phyloP scores from a whole-genome alignment of 2,888 invertebrate genomes.

The Acronicta leporina region DNA sequence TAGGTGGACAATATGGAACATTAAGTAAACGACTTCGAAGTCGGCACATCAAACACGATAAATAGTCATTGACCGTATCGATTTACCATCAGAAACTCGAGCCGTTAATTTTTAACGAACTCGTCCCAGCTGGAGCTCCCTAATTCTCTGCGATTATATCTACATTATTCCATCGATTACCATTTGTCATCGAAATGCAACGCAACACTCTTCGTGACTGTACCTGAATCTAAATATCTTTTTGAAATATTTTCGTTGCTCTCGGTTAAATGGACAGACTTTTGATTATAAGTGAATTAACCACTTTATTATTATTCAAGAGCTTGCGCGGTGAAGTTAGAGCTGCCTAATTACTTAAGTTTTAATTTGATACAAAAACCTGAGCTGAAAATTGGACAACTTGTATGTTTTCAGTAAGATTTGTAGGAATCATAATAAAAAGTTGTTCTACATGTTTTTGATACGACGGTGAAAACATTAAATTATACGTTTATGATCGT shows the following conservation, averaged over 20 bases:
- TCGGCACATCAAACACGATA: slow-evolving; percentile 36
- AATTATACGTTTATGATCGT: too few relatives aligned
- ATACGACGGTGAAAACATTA: too few relatives aligned
- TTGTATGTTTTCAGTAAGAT: slow-evolving; percentile 14
- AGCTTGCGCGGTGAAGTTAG: slow-evolving; percentile 40
- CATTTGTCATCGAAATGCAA: slow-evolving; percentile 70
- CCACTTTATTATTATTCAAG: slow-evolving; percentile 65
- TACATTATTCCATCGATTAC: slow-evolving; percentile 59
- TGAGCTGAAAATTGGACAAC: slow-evolving; percentile 34
- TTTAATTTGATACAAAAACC: slow-evolving; percentile 57
- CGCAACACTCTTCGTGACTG: slow-evolving; percentile 51
- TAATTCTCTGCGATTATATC: slow-evolving; percentile 79
- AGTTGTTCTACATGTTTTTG: too few relatives aligned
- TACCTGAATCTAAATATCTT: slow-evolving; percentile 49
- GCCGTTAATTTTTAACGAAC: slow-evolving; percentile 83
- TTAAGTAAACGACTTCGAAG: slow-evolving; percentile 42
- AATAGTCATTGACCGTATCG: slow-evolving; percentile 65
- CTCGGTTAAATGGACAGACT: slow-evolving; percentile 46
- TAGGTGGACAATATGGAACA: slow-evolving; percentile 43
- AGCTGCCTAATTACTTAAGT: slow-evolving; percentile 63
- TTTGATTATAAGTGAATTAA: slow-evolving; percentile 67
- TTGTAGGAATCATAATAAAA: neutral
- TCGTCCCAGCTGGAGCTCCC: slow-evolving; percentile 71
- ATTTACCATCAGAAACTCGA: slow-evolving; percentile 80
- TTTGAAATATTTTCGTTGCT: slow-evolving; percentile 38